These are phyloP conservation scores for Portunus trituberculatus DNA, from an alignment of 1,140 invertebrate genomes.

Conservation along the genomic window DNA sequence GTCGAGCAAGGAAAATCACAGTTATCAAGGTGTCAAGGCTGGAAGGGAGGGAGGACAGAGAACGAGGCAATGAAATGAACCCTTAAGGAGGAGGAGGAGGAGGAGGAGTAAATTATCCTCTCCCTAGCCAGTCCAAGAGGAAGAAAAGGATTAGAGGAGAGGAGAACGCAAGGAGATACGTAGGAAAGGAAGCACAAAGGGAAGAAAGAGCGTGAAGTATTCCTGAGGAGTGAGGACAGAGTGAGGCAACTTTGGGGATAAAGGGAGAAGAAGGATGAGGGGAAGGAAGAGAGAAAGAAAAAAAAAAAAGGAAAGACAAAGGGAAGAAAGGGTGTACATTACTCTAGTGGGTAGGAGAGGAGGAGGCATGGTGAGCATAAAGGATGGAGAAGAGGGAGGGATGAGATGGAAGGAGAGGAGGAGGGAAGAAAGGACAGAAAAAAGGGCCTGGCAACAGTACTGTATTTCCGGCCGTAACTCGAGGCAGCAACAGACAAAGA, in stretches of 20 bases:
- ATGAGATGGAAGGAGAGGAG: not conserved
- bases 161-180: not conserved
- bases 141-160: not conserved
- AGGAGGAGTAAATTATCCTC: too few species aligned
- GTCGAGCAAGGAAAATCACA: too few species aligned
- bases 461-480: not conserved
- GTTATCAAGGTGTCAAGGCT: too few species aligned
- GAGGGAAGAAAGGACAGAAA: not conserved
- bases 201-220: not conserved
- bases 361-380: not conserved
- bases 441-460: not conserved
- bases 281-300: too few species aligned
- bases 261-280: too few species aligned
- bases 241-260: too few species aligned
- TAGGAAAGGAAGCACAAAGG: not conserved
- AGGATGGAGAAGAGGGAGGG: not conserved
- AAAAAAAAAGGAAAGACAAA: too few species aligned
- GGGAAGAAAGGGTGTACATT: too few species aligned
- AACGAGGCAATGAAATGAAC: too few species aligned
- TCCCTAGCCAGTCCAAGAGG: not conserved
- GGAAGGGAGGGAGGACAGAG: too few species aligned
- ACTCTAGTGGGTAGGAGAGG: not conserved
- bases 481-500: not conserved
- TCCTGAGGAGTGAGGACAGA: too few species aligned
- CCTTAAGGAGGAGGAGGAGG: too few species aligned